Percentiles rank a stretch among this genome's conserved stretches.
phyloP scores from a whole-genome alignment of 2,888 invertebrate genomes.

The Drosophila mimetica region DNA sequence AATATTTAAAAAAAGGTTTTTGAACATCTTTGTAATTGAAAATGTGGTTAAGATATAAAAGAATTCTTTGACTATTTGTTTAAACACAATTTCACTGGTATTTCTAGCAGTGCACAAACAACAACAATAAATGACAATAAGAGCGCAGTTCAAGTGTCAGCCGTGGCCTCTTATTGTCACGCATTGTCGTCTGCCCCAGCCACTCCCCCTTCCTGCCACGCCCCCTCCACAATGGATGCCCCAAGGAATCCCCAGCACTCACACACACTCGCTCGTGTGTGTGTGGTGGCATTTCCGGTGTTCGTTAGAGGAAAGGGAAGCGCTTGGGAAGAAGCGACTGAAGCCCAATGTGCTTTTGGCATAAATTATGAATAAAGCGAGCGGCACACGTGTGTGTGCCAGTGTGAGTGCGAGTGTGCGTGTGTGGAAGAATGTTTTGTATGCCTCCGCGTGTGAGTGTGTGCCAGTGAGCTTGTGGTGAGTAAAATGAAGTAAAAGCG shows the following conservation, averaged over 20 bases:
- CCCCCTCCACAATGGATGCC: constrained; percentile 59
- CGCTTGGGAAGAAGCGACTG: constrained; percentile 38
- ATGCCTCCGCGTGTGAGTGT: constrained; percentile 41
- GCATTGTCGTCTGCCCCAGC: constrained; percentile 59
- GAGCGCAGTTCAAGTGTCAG: constrained; percentile 79
- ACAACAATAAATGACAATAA: constrained; percentile 78
- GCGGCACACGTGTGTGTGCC: constrained; percentile 53
- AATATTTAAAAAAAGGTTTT: no score
- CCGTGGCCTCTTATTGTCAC: constrained; percentile 79
- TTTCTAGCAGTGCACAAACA: constrained; percentile 26
- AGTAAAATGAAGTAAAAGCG: constrained; percentile 71
- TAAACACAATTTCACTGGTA: no score
- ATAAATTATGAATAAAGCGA: constrained; percentile 81
- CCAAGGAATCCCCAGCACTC: constrained; percentile 65
- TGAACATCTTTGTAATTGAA: no score
- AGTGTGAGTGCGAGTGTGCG: constrained; percentile 36
- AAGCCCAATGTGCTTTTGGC: constrained; percentile 71
- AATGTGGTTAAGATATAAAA: no score
- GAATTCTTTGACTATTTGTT: no score
- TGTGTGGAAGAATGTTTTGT: constrained; percentile 26
- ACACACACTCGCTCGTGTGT: constrained; percentile 38
- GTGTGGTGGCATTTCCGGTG: constrained; percentile 76
- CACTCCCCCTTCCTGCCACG: constrained; percentile 12
- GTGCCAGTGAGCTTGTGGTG: constrained; percentile 57
- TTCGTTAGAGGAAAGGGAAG: constrained; percentile 45